A percentile compares a stretch with the other conserved stretches of the same genome.
Evolutionary conservation across 1,140 invertebrate species (phyloP).

Genomic region (Augochlora pura): DNA sequence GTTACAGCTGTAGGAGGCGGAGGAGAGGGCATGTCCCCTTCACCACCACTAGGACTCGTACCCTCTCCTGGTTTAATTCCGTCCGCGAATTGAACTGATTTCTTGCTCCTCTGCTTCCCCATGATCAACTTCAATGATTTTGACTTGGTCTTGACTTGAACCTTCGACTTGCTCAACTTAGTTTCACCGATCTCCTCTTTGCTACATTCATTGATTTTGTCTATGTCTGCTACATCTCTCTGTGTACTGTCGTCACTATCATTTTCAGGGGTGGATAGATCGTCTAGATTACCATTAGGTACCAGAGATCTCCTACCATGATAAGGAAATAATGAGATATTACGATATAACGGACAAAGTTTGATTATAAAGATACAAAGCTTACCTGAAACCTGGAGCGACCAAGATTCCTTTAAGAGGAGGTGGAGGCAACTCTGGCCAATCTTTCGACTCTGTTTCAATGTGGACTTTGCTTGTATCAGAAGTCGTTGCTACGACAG

Average conservation of each 20-base stretch:
- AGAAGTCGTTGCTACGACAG: neutral
- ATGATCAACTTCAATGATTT: conserved; percentile 39
- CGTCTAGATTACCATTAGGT: conserved; percentile 65
- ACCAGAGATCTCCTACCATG: conserved; percentile 61
- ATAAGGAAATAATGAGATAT: conserved; percentile 5
- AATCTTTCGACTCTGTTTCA: conserved; percentile 50
- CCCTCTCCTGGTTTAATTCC: conserved; percentile 85
- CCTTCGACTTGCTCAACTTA: conserved; percentile 33
- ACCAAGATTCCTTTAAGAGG: conserved; percentile 80
- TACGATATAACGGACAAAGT: neutral
- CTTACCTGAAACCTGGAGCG: conserved; percentile 78
- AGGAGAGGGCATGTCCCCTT: conserved; percentile 83
- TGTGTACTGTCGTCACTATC: conserved; percentile 54
- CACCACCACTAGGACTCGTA: conserved; percentile 83
- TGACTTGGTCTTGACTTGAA: conserved; percentile 35
- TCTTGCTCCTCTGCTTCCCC: conserved; percentile 66
- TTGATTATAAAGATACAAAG: conserved; percentile 26
- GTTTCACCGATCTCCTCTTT: conserved; percentile 39
- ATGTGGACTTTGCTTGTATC: conserved; percentile 28
- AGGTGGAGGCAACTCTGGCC: conserved; percentile 62
- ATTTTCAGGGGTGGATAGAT: conserved; percentile 58
- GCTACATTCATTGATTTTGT: conserved; percentile 40
- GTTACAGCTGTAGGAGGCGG: conserved; percentile 79
- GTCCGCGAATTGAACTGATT: conserved; percentile 84
- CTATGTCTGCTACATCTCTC: conserved; percentile 57